Percentiles rank a stretch among this genome's conserved stretches.
phyloP scores from a whole-genome alignment of 2,888 invertebrate species.

The Thereva unica region DNA sequence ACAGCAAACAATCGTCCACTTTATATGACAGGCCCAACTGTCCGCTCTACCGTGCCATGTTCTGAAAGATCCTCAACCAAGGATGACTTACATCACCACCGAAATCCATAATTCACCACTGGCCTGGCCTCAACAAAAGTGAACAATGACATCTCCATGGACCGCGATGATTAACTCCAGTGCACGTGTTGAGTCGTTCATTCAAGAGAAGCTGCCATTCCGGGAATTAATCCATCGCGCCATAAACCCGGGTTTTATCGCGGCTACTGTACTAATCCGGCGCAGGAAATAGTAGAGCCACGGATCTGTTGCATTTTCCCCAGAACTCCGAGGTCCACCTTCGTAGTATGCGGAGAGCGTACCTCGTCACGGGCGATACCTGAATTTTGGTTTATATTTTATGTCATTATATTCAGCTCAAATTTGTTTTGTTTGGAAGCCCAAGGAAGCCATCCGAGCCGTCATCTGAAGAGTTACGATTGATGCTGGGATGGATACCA shows the following conservation, averaged over 20 bases:
- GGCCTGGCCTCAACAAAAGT: no score
- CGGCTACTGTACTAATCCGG: slow-evolving; percentile 28
- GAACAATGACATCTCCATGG: no score
- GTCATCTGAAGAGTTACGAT: slow-evolving; percentile 39
- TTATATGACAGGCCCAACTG: no score
- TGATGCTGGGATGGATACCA: slow-evolving; percentile 36
- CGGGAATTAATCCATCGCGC: slow-evolving; percentile 38
- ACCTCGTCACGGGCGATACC: slow-evolving; percentile 11
- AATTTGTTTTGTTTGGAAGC: slow-evolving; percentile 26
- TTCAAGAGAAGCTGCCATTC: slow-evolving; percentile 36
- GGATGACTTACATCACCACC: no score
- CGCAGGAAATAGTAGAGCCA: slow-evolving; percentile 16
- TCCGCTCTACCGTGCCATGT: no score
- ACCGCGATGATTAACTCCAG: no score
- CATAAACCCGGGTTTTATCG: slow-evolving; percentile 35
- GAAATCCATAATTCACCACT: no score
- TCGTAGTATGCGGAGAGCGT: neutral
- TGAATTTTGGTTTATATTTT: slow-evolving; percentile 20
- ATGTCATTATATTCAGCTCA: slow-evolving; percentile 8
- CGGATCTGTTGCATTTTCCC: slow-evolving; percentile 25
- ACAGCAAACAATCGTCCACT: no score
- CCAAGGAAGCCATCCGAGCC: slow-evolving; percentile 34
- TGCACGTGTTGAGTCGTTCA: slow-evolving; percentile 33
- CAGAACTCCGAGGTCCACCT: slow-evolving; percentile 14
- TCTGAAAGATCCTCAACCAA: no score